Evolutionary conservation across 2,888 invertebrate species (phyloP), one percentile per base, ranked within the genome.

Genomic region (Heliconius hortense): DNA sequence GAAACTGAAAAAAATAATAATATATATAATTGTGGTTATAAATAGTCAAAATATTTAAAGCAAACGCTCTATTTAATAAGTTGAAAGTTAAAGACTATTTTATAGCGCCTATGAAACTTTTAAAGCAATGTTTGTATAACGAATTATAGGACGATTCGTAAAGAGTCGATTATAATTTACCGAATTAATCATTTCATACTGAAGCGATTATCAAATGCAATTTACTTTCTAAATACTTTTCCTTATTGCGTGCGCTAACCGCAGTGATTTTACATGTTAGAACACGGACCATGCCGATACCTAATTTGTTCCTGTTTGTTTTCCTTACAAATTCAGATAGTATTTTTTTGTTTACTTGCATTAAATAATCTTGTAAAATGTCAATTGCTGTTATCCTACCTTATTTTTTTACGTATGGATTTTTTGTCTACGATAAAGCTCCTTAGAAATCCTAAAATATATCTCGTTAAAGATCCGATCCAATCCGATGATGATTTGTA

Each of bases 191-290:
- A 64, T 13, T 70, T 56, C 64, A 64, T 63, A 71, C 26, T 72
- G n/a, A 74, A 62, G 53, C 56, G 48, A 39, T 72, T 53, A 75
- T 72, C 56, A 66, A 74, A 77, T 56, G 73, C 68, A 73, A 62
- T 75, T 72, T 72, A 76, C 77, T 79, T 80, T 81, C 79, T 78
- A 76, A 26, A 71, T 68, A 67, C 74, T 79, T 77, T 81, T 81
- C 81, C 80, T 77, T 75, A 68, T 80, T 71, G 80, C 79, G 78
- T 80, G 80, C 74, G 28, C 72, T 77, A 72, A 69, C 66, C 68
- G 74, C 73, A 73, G 59, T 75, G 73, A 76, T 76, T 63, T 74
- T 74, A 74, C 77, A 76, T 77, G 63, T 78, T 78, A 74, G 67
- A 77, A 76, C 70, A 78, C 70, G 76, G 72, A 77, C 76, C 64